Conservation (phyloP, 1,140 invertebrate species). For the Medauroidea extradentata region DNA sequence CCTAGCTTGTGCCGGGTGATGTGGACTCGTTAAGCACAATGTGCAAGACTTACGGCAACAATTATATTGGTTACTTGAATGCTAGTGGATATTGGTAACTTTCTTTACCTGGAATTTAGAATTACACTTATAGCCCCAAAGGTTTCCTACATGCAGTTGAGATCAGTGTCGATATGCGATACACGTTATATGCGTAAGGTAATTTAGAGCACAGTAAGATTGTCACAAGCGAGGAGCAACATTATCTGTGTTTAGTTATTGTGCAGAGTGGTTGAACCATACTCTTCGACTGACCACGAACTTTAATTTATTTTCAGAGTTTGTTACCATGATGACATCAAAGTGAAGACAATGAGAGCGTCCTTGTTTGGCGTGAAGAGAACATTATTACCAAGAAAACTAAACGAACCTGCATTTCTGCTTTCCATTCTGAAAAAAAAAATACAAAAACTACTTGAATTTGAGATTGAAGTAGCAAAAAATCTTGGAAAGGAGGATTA, state of each 20-base stretch:
- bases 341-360: conserved; percentile 66
- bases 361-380: conserved; percentile 43
- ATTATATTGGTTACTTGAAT: too few relatives aligned
- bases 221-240: not conserved
- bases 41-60: too few relatives aligned
- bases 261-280: not conserved
- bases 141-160: too few relatives aligned
- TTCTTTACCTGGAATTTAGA: too few relatives aligned
- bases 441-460: conserved; percentile 28
- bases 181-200: too few relatives aligned
- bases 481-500: conserved; percentile 30
- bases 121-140: too few relatives aligned
- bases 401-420: conserved; percentile 44
- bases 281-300: conserved; percentile 9
- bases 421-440: conserved; percentile 45
- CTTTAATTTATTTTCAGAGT: conserved; percentile 73
- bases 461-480: conserved; percentile 30
- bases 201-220: too few relatives aligned
- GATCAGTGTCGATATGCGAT: too few relatives aligned
- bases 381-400: conserved; percentile 42
- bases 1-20: too few relatives aligned
- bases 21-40: too few relatives aligned
- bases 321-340: conserved; percentile 99
- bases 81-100: too few relatives aligned
- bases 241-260: not conserved